Base-by-base conservation (phyloP, 2,113 vertebrate species). In the Felis catus region DNA sequence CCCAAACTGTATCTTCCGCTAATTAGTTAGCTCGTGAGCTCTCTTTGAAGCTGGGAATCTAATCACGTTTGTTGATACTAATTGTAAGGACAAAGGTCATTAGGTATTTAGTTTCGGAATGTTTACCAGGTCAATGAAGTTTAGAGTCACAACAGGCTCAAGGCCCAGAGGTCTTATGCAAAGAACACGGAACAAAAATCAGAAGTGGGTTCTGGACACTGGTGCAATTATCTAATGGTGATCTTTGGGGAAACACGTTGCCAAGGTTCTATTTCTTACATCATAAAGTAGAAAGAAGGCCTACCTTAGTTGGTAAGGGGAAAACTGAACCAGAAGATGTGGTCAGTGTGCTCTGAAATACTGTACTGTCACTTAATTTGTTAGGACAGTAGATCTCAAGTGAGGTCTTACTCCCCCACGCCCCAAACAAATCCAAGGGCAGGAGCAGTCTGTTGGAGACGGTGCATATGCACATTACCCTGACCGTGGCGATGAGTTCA, bases 61-160 rank as follows among this genome's bases (percentile, higher is more conserved):
- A 87, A 68, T 87, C 36, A 94, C 53, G 81, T 89, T 71, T 94
- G 81, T 87, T 95, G 78, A 74, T 89, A 13, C 36, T 91, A 92
- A 96, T 11, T 53, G 14, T 68, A 51, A 80, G 36, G 66, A 94
- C 58, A 94, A 91, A 93, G 41, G 71, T 78, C 79, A 87, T 68
- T 15, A 91, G 51, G 80, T 39, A 97, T 83, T 84, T 53, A 73
- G 55, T 61, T 97, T 93, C 58, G 73, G 13, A 96, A 65, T 70
- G 66, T 91, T 82, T 71, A 81, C 73, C 41, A 84, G 23, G 63
- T 83, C 39, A 65, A n/a, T 33, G 39, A 91, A 79, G 66, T 89
- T 81, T 89, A 74, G 36, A 89, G n/a, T 45, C 78, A 89, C n/a
- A 81, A 79, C 25, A 70, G 65, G 83, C 31, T 91, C 76, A 91